Evolutionary conservation across 23 tunicate species (phyloP).

Genomic region (Phallusia fumigata): DNA sequence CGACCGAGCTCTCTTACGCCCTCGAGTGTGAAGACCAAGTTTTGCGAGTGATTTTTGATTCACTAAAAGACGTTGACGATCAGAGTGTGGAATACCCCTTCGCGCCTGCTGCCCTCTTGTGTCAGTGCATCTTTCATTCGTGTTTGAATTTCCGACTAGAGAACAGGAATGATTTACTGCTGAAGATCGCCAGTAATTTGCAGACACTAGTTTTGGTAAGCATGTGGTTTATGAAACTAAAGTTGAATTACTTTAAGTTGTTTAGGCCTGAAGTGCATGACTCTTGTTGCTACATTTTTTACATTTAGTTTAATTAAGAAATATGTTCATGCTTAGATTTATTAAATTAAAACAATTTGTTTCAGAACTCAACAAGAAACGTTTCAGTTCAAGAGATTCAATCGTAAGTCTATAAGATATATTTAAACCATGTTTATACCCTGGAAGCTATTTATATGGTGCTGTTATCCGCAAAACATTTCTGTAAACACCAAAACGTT

Average conservation of each 20-base stretch:
- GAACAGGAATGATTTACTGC: conserved; percentile 47
- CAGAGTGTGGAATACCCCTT: conserved; percentile 16
- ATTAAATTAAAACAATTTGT: no score
- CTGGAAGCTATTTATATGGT: no score
- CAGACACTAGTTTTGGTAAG: conserved; percentile 79
- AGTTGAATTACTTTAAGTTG: no score
- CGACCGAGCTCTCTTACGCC: conserved; percentile 39
- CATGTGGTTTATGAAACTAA: neutral
- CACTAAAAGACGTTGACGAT: conserved; percentile 21
- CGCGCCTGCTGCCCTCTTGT: conserved; percentile 60
- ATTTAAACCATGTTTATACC: no score
- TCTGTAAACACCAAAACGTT: no score
- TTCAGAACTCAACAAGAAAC: conserved; percentile 77
- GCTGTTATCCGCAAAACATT: no score
- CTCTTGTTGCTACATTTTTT: no score
- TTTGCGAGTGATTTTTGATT: conserved; percentile 46
- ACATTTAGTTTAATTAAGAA: no score
- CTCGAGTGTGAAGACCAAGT: conserved; percentile 46
- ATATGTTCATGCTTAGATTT: no score
- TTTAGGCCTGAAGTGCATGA: no score
- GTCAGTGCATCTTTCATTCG: conserved; percentile 72
- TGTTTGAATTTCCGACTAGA: conserved; percentile 58
- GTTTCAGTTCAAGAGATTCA: conserved; percentile 71
- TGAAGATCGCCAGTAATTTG: conserved; percentile 67
- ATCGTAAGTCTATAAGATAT: conserved; percentile 49